These are phyloP conservation scores for Pseudochirops cupreus DNA, from an alignment of 2,797 vertebrate genomes.

Conservation along the genomic window DNA sequence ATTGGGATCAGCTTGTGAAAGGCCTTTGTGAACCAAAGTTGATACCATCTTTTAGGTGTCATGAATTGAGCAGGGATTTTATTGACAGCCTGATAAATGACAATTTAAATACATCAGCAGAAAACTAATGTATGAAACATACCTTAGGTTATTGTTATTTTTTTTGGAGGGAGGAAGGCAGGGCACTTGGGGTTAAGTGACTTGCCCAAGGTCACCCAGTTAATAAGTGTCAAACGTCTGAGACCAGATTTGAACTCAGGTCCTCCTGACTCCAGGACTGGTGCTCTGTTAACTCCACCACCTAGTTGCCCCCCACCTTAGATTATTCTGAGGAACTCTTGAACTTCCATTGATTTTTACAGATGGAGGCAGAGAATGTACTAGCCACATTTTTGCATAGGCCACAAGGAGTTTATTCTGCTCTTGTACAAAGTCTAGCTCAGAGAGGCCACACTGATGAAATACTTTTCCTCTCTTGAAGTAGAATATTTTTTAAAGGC, in stretches of 20 bases:
- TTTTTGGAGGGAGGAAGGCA: too few species aligned
- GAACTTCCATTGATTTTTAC: not conserved
- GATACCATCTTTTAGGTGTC: not conserved
- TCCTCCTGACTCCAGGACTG: too few species aligned
- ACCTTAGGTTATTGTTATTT: too few species aligned
- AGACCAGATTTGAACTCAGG: too few species aligned
- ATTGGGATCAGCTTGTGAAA: not conserved
- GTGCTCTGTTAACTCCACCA: too few species aligned
- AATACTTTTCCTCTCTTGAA: not conserved
- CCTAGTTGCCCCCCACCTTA: too few species aligned
- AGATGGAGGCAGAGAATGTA: not conserved
- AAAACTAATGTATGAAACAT: accelerated
- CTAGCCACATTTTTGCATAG: not conserved
- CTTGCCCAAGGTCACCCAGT: too few species aligned
- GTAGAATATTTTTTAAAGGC: constrained; percentile 7
- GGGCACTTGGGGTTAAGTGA: too few species aligned
- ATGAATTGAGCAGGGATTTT: not conserved
- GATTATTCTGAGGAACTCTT: not conserved
- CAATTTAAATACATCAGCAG: not conserved
- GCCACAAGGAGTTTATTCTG: not conserved
- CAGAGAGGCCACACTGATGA: not conserved
- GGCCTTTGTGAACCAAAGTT: not conserved
- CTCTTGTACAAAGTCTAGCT: not conserved
- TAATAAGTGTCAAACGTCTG: too few species aligned
- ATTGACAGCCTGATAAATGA: not conserved